Evolutionary conservation across 2,113 vertebrate genomes (phyloP), one percentile per base, ranked within the genome.

Genomic region (Microcebus lehilahytsara): DNA sequence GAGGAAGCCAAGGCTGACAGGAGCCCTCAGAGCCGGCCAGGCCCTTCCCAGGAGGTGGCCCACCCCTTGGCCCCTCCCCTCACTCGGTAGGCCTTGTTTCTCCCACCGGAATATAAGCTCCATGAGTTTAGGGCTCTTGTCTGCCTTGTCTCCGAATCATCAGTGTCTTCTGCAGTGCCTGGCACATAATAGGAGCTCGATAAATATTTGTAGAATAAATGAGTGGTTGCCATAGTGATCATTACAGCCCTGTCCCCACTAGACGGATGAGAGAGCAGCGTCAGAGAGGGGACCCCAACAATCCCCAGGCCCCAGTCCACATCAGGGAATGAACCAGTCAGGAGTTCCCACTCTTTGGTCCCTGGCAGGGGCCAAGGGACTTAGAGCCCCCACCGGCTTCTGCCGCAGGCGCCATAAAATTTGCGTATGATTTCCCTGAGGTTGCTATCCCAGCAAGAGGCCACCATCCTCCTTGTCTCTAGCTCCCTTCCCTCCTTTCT

Each of bases 121-220:
- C 74, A 60, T 2, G 12, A 71, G 66, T 46, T 75, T 10, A 77
- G 46, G 40, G 60, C 66, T 88, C 67, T 75, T 40, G 49, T 86
- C 67, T 93, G 92, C 90, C 93, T 85, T 32, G 11, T 89, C 78
- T 71, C 94, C 51, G 12, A 34, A 60, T 78, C 34, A 64, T 2
- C 17, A 9, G 32, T 56, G 32, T 84, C 72, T 83, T 72, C 67
- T 22, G 34, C 27, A 64, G 58, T 13, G 53, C 67, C 72, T 46
- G 64, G 80, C 64, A 79, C 66, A 22, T 20, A 71, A 11, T 53
- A 87, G 69, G 84, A 84, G 30, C 69, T 71, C 2, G 4, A 32
- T 93, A 95, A 79, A 56, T 97, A 85, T 89, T 74, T 96, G 85
- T 67, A 60, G 88, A 95, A 95, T 85, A 81, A 94, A 83, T 66